These are phyloP conservation scores for Rhodeus uyekii DNA, from an alignment of 2,797 vertebrate genomes.

Conservation along the genomic window DNA sequence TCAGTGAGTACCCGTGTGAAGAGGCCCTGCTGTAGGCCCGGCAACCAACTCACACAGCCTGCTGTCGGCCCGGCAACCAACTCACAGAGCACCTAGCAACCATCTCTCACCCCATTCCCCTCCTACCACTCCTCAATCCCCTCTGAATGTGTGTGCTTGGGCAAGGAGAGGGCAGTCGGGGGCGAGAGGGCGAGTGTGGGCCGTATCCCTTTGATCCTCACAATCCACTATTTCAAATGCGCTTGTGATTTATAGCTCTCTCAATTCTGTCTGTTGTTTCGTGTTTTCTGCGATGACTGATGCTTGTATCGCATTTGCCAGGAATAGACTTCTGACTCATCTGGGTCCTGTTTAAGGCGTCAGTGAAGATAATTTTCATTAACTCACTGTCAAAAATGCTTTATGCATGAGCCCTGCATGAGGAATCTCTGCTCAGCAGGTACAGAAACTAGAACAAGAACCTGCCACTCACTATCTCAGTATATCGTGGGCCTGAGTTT, in stretches of 20 bases:
- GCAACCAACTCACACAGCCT: conserved; percentile 61
- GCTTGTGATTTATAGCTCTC: conserved; percentile 37
- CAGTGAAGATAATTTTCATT: conserved; percentile 37
- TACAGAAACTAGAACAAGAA: conserved; percentile 27
- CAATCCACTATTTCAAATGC: conserved; percentile 15
- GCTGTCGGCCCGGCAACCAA: conserved; percentile 59
- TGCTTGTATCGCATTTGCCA: conserved; percentile 43
- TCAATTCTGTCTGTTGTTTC: conserved; percentile 41
- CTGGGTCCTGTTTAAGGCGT: conserved; percentile 35
- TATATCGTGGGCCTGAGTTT: background rate
- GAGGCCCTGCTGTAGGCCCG: conserved; percentile 50
- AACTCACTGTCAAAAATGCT: conserved; percentile 36
- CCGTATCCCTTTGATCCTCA: conserved; percentile 8
- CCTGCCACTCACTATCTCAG: conserved; percentile 5
- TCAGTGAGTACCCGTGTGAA: conserved; percentile 90
- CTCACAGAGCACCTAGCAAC: conserved; percentile 60
- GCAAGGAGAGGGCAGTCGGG: conserved; percentile 43
- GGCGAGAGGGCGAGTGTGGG: conserved; percentile 37
- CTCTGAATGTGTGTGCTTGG: conserved; percentile 61
- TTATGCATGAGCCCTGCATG: conserved; percentile 34
- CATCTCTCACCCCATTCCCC: conserved; percentile 52
- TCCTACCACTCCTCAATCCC: conserved; percentile 59
- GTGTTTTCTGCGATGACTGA: conserved; percentile 39
- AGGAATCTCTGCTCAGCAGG: conserved; percentile 30
- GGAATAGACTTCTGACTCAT: conserved; percentile 43